Evolutionary conservation across 2,113 vertebrate genomes (phyloP).

Genomic region (Arothron firmamentum): DNA sequence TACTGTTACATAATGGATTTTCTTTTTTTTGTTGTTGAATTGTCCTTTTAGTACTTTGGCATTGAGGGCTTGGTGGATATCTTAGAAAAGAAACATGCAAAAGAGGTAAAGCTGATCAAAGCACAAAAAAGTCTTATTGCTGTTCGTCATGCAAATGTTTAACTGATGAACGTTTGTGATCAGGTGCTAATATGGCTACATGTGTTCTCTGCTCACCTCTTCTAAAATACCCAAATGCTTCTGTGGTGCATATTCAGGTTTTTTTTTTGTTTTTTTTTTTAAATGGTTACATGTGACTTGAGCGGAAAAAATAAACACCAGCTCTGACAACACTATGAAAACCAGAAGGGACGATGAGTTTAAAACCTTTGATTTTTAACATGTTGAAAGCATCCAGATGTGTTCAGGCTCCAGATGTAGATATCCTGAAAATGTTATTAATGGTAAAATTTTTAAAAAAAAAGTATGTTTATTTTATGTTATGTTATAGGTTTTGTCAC

Average conservation of each 20-base stretch:
- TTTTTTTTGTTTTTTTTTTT: no score
- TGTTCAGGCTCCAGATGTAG: constrained; percentile 21
- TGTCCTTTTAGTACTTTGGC: constrained; percentile 5
- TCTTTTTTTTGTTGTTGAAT: neutral
- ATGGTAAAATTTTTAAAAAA: constrained; percentile 51
- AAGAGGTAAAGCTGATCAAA: no score
- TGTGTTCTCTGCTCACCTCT: no score
- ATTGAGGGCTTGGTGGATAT: neutral
- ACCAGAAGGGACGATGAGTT: constrained; percentile 23
- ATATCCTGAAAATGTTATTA: constrained; percentile 56
- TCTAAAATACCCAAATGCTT: no score
- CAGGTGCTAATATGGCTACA: neutral
- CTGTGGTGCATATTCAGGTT: no score
- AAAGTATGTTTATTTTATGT: constrained; percentile 43
- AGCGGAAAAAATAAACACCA: constrained; percentile 18
- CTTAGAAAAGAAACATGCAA: no score
- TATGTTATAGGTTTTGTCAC: constrained; percentile 32
- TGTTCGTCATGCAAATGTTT: constrained; percentile 8
- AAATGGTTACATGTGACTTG: neutral
- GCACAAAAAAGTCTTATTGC: no score
- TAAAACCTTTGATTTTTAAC: constrained; percentile 8
- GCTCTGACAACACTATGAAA: constrained; percentile 39
- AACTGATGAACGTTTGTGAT: constrained; percentile 12
- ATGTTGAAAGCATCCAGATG: neutral
- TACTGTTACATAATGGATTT: constrained; percentile 9